Conservation (phyloP, 2,113 vertebrate genomes). For the Colius striatus region DNA sequence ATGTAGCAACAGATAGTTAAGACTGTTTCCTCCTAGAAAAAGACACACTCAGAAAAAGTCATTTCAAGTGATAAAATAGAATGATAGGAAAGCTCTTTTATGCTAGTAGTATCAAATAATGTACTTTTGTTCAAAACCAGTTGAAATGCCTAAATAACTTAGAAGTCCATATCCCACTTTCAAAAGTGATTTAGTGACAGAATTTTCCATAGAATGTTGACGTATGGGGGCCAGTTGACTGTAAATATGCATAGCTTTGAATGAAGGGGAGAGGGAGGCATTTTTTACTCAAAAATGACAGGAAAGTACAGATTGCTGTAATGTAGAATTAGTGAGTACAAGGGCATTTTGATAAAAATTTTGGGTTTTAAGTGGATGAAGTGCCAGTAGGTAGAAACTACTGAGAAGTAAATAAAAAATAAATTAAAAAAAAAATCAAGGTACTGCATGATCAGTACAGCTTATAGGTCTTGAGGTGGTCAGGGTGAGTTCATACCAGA, state of each 20-base stretch:
- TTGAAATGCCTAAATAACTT: neutral
- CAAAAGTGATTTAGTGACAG: neutral
- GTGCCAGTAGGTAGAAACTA: neutral
- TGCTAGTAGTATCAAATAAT: neutral
- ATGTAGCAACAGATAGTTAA: neutral
- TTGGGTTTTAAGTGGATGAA: neutral
- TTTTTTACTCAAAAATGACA: neutral
- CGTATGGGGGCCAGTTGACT: fast-evolving
- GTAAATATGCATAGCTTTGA: neutral
- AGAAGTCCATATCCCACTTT: neutral
- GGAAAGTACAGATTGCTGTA: neutral
- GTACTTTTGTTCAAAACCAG: neutral
- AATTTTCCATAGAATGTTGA: neutral
- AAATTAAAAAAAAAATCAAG: neutral
- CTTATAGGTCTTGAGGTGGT: neutral
- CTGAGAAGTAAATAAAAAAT: neutral
- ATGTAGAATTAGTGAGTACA: neutral
- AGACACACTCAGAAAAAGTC: neutral
- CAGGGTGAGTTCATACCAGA: neutral
- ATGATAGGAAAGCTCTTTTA: neutral
- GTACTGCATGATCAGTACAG: neutral
- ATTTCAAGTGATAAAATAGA: neutral
- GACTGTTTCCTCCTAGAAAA: neutral
- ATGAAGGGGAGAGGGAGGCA: neutral
- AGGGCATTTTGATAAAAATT: neutral